Percentiles rank a stretch among this genome's conserved stretches.
Evolutionary conservation across 2,113 vertebrate genomes (phyloP).

Genomic region (Eulemur rufifrons): DNA sequence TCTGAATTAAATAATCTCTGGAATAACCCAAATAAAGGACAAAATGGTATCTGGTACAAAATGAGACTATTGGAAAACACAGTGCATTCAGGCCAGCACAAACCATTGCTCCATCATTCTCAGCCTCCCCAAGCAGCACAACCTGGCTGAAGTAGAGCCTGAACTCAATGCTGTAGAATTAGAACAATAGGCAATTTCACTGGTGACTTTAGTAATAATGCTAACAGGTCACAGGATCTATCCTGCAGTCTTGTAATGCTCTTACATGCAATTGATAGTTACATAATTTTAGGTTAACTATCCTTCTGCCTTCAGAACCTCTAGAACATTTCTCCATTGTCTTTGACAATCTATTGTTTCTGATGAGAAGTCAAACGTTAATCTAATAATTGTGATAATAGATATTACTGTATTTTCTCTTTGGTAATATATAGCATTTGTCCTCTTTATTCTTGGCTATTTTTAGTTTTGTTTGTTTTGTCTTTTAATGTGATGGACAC

Average conservation of each 20-base stretch:
- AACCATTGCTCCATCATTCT: neutral
- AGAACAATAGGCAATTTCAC: neutral
- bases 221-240: neutral
- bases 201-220: neutral
- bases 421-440: neutral
- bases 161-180: neutral
- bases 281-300: neutral
- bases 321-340: neutral
- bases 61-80: neutral
- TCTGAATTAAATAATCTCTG: neutral
- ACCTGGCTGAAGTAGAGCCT: neutral
- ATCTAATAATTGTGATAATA: neutral
- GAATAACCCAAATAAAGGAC: neutral
- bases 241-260: neutral
- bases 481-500: neutral
- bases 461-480: neutral
- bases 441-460: neutral
- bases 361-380: neutral
- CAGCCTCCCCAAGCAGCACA: neutral
- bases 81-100: neutral
- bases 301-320: neutral
- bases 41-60: neutral
- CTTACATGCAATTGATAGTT: neutral
- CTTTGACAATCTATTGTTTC: neutral
- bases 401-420: neutral